These are phyloP conservation scores for Ligdia adustata DNA, from an alignment of 2,888 invertebrate genomes.

Conservation along the genomic window DNA sequence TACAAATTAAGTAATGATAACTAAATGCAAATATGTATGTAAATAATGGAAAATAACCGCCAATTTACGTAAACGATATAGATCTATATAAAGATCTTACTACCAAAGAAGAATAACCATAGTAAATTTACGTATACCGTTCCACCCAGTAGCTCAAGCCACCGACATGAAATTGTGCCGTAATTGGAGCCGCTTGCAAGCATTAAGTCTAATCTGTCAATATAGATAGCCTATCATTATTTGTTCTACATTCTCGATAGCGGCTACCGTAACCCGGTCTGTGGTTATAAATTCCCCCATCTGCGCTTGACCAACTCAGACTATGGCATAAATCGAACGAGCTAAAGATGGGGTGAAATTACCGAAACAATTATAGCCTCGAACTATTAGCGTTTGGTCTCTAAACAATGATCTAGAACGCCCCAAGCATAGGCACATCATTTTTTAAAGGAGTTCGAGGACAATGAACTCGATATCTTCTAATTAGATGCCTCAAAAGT, in stretches of 20 bases:
- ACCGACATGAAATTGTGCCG: constrained; percentile 1
- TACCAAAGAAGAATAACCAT: too few species aligned
- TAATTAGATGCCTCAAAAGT: constrained; percentile 43
- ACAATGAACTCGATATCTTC: constrained; percentile 37
- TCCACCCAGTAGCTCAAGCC: constrained; percentile 1
- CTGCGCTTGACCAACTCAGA: constrained; percentile 48
- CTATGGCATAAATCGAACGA: constrained; percentile 51
- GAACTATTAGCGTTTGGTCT: constrained; percentile 59
- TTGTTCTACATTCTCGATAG: constrained; percentile 42
- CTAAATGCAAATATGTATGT: too few species aligned
- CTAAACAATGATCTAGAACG: constrained; percentile 53
- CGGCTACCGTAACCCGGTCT: constrained; percentile 48
- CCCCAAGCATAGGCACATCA: constrained; percentile 21
- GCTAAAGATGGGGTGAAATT: constrained; percentile 58
- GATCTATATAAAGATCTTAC: too few species aligned
- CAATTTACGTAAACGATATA: too few species aligned
- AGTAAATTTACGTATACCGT: not conserved
- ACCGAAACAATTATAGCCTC: constrained; percentile 71
- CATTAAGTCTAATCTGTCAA: constrained; percentile 45
- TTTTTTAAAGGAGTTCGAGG: constrained; percentile 26
- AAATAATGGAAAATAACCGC: too few species aligned
- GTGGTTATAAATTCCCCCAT: constrained; percentile 54
- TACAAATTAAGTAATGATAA: too few species aligned
- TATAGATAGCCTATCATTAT: constrained; percentile 51
- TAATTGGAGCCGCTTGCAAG: constrained; percentile 29